Evolutionary conservation across 2,797 vertebrate genomes (phyloP).

Genomic region (Lutjanus argentimaculatus): DNA sequence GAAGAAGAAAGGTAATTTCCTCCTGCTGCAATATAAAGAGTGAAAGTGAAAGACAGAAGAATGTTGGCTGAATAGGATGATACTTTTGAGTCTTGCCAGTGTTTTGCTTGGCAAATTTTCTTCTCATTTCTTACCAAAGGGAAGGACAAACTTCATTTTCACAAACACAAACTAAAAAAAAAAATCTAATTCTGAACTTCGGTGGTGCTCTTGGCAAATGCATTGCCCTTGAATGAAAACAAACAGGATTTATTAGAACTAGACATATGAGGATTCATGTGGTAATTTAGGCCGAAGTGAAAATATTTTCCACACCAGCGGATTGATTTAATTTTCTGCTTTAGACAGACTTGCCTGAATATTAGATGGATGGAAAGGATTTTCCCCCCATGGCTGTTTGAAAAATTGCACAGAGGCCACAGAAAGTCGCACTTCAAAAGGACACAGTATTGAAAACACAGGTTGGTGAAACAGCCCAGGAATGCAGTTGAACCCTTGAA

Average conservation of each 20-base stretch:
- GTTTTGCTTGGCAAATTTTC: constrained; percentile 46
- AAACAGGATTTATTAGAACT: constrained; percentile 59
- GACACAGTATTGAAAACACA: constrained; percentile 57
- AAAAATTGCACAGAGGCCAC: constrained; percentile 10
- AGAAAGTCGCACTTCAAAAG: constrained; percentile 52
- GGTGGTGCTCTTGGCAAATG: constrained; percentile 36
- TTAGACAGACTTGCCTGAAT: constrained; percentile 1
- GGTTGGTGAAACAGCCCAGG: constrained; percentile 46
- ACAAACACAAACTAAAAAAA: constrained; percentile 46
- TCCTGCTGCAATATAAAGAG: constrained; percentile 3
- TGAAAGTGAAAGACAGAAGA: constrained; percentile 38
- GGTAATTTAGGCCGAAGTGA: constrained; percentile 35
- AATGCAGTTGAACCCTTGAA: constrained; percentile 68
- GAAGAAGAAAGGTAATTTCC: constrained; percentile 42
- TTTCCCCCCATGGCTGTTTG: constrained; percentile 22
- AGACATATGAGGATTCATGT: constrained; percentile 45
- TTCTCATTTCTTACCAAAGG: constrained; percentile 29
- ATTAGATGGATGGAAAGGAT: constrained; percentile 10
- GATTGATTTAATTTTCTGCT: constrained; percentile 45
- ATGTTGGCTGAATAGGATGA: constrained; percentile 33
- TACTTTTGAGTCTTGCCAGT: constrained; percentile 37
- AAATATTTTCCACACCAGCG: constrained; percentile 52
- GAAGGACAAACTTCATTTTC: constrained; percentile 36
- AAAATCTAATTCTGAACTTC: constrained; percentile 14
- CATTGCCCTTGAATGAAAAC: constrained; percentile 32